These are phyloP conservation scores for Lycia hirtaria DNA, from an alignment of 2,888 invertebrate species.

Conservation along the genomic window DNA sequence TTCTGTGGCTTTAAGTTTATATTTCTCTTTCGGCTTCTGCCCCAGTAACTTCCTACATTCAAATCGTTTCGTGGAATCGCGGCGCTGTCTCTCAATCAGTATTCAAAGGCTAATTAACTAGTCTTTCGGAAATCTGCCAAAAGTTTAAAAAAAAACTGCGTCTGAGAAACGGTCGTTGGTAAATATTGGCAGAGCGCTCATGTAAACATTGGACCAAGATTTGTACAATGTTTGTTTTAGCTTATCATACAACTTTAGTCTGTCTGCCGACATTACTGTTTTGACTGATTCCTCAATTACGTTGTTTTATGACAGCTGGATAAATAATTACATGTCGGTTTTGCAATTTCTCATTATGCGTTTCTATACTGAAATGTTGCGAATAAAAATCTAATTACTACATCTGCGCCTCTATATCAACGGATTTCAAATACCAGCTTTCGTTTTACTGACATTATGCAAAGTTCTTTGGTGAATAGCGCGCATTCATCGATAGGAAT, in stretches of 20 bases:
- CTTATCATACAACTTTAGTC: constrained; percentile 7
- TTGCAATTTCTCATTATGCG: no score
- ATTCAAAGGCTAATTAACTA: constrained; percentile 61
- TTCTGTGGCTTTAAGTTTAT: constrained; percentile 20
- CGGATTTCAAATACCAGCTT: not conserved
- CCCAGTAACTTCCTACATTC: not conserved
- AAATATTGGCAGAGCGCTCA: constrained; percentile 45
- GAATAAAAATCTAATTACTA: not conserved
- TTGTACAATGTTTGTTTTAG: constrained; percentile 30
- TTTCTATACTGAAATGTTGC: not conserved
- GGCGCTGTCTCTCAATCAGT: constrained; percentile 30
- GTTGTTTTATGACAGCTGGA: not conserved
- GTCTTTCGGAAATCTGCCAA: constrained; percentile 51
- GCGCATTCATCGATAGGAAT: constrained; percentile 6
- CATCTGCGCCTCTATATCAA: not conserved
- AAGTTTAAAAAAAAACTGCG: constrained; percentile 44
- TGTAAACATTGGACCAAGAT: constrained; percentile 35
- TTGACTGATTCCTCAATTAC: not conserved
- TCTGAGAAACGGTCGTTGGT: constrained; percentile 44
- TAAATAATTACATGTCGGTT: no score
- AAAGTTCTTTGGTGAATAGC: constrained; percentile 9
- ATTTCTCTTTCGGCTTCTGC: not conserved
- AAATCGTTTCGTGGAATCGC: constrained; percentile 10
- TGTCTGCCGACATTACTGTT: constrained; percentile 1
- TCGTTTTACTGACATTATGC: constrained; percentile 5